phyloP scores from a whole-genome alignment of 2,797 vertebrate genomes.

The Enteromius trimaculatus region DNA sequence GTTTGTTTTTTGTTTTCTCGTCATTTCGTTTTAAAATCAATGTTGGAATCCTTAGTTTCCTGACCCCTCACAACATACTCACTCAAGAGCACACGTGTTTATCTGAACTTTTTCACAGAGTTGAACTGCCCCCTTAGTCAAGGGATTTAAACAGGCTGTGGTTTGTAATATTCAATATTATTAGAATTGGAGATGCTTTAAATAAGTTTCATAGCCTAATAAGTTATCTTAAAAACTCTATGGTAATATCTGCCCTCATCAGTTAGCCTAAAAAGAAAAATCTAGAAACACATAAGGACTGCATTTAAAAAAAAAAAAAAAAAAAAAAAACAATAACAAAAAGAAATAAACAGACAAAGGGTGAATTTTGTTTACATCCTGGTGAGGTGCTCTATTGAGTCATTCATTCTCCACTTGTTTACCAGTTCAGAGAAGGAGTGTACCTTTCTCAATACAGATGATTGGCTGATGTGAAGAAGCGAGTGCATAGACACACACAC shows the following conservation, averaged over 20 bases:
- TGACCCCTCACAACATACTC: neutral
- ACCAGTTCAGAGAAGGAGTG: constrained; percentile 69
- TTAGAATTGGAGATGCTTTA: neutral
- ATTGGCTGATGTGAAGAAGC: constrained; percentile 51
- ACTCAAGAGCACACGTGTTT: constrained; percentile 15
- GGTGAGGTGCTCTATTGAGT: constrained; percentile 43
- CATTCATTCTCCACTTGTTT: constrained; percentile 47
- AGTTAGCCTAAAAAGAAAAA: neutral
- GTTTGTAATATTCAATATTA: neutral
- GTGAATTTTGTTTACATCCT: constrained; percentile 15
- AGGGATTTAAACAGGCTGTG: neutral
- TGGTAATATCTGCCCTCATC: neutral
- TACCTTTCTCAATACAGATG: constrained; percentile 62
- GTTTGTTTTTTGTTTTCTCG: neutral
- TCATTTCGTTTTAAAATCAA: neutral
- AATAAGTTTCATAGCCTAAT: neutral
- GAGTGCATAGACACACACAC: neutral
- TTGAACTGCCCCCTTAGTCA: neutral
- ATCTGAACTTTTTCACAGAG: constrained; percentile 38
- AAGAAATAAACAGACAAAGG: neutral
- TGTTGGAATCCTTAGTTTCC: neutral
- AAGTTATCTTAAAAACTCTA: neutral
- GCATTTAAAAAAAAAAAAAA: neutral
- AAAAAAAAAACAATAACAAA: neutral
- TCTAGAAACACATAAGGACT: neutral